Conservation (phyloP, 2,797 vertebrate genomes). For the Craterocephalus amniculus region DNA sequence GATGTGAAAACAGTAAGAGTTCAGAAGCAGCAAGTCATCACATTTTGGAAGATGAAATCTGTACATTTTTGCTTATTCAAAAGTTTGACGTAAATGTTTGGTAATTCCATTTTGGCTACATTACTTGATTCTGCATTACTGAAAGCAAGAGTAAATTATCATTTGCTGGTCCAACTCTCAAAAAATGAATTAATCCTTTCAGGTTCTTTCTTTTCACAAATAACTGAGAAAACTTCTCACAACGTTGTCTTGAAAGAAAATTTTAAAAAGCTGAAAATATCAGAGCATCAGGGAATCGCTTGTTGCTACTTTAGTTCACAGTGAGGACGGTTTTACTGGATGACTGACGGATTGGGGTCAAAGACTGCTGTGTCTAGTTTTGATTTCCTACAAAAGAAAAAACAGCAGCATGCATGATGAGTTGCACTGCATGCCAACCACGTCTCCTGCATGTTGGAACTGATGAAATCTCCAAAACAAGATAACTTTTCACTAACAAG, state of each 20-base stretch:
- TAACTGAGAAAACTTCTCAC: background rate
- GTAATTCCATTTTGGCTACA: background rate
- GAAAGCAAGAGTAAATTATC: background rate
- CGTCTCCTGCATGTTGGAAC: slow-evolving; percentile 63
- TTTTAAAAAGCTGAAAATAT: slow-evolving; percentile 26
- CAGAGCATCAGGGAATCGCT: background rate
- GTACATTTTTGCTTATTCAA: background rate
- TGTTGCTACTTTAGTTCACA: background rate
- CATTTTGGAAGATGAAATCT: background rate
- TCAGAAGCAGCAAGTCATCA: background rate
- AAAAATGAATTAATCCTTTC: background rate
- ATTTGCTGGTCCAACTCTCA: background rate
- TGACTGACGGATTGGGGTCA: background rate
- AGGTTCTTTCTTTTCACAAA: background rate
- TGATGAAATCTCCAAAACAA: background rate
- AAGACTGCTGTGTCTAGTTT: slow-evolving; percentile 11
- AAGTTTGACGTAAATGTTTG: too few species aligned
- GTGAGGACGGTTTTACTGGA: background rate
- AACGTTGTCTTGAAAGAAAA: background rate
- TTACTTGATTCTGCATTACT: background rate
- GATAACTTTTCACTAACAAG: slow-evolving; percentile 50
- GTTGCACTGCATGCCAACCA: slow-evolving; percentile 22
- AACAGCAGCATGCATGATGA: background rate
- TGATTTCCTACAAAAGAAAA: background rate
- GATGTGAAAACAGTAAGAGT: background rate